Percentiles rank a stretch among this genome's conserved stretches.
Evolutionary conservation across 2,888 invertebrate genomes (phyloP).

Genomic region (Parapristionchus giblindavisi): DNA sequence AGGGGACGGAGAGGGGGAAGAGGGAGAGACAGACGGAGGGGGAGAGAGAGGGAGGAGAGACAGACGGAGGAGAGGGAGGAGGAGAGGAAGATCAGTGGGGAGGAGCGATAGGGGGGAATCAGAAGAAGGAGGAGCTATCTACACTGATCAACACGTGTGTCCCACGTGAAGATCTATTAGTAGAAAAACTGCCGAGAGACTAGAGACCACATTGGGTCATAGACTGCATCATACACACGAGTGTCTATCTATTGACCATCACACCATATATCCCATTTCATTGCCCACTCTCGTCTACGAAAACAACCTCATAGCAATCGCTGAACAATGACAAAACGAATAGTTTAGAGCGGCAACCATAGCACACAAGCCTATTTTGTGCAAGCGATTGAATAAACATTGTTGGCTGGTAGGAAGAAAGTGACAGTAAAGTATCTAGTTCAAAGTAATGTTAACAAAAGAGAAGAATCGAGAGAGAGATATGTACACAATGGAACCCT

Average conservation of each 20-base stretch:
- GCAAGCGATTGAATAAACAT: too few species aligned
- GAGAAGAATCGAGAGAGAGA: constrained; percentile 13
- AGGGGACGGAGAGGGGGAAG: neutral
- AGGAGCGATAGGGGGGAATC: constrained; percentile 7
- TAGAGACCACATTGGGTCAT: constrained; percentile 29
- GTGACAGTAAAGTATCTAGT: too few species aligned
- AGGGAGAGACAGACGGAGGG: neutral
- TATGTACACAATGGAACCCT: neutral
- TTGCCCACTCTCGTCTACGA: too few species aligned
- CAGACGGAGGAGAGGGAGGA: constrained; percentile 1
- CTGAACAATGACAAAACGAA: too few species aligned
- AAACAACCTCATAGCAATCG: too few species aligned
- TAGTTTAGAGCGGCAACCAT: too few species aligned
- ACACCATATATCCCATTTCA: too few species aligned
- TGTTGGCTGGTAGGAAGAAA: too few species aligned
- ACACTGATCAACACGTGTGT: constrained; percentile 1
- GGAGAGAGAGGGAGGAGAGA: neutral
- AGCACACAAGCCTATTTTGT: too few species aligned
- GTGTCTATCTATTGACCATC: neutral
- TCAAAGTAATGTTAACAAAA: neutral
- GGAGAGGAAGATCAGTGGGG: neutral
- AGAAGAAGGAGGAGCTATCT: constrained; percentile 35
- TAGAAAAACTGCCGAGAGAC: too few species aligned
- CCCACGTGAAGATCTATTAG: constrained; percentile 16
- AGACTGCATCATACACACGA: neutral